Percentiles rank a stretch among this genome's conserved stretches.
Conservation (phyloP, 2,797 vertebrate species). For the Cossypha polioptera region DNA sequence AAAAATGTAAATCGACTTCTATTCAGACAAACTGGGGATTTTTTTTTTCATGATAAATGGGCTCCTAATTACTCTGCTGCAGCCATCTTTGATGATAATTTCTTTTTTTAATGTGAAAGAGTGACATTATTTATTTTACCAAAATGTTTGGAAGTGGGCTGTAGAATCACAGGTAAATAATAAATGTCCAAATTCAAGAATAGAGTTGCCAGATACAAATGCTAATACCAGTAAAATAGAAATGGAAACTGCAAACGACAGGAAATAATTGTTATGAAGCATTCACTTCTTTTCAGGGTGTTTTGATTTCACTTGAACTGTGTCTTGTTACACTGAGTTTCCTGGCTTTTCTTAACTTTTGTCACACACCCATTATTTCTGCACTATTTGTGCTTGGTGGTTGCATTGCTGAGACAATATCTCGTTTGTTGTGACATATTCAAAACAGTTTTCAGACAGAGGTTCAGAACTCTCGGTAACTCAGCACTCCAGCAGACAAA, state of each 20-base stretch:
- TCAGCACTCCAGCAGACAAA: slow-evolving; percentile 50
- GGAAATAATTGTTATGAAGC: slow-evolving; percentile 9
- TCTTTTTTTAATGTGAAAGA: not conserved
- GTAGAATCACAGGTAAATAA: slow-evolving; percentile 35
- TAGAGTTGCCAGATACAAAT: not conserved
- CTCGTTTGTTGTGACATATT: slow-evolving; percentile 68
- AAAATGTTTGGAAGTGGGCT: slow-evolving; percentile 37
- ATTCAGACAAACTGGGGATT: slow-evolving; percentile 47
- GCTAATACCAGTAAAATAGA: not conserved
- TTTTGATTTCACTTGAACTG: slow-evolving; percentile 33
- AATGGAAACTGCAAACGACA: slow-evolving; percentile 16
- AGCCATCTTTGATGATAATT: slow-evolving; percentile 48
- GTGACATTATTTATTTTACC: slow-evolving; percentile 33
- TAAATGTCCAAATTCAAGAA: not conserved
- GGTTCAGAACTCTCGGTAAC: slow-evolving; percentile 44
- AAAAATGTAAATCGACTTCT: slow-evolving; percentile 71
- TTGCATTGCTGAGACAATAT: slow-evolving; percentile 69
- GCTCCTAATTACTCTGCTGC: slow-evolving; percentile 56
- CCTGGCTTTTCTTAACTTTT: slow-evolving; percentile 30
- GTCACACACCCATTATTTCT: slow-evolving; percentile 27
- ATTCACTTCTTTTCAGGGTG: slow-evolving; percentile 27
- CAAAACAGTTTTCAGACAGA: slow-evolving; percentile 62
- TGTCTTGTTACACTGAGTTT: slow-evolving; percentile 7
- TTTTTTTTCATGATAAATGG: slow-evolving; percentile 52
- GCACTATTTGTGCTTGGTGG: slow-evolving; percentile 41